Conservation (phyloP, 64 coral and sea anemone species). For the Platygyra sinensis region DNA sequence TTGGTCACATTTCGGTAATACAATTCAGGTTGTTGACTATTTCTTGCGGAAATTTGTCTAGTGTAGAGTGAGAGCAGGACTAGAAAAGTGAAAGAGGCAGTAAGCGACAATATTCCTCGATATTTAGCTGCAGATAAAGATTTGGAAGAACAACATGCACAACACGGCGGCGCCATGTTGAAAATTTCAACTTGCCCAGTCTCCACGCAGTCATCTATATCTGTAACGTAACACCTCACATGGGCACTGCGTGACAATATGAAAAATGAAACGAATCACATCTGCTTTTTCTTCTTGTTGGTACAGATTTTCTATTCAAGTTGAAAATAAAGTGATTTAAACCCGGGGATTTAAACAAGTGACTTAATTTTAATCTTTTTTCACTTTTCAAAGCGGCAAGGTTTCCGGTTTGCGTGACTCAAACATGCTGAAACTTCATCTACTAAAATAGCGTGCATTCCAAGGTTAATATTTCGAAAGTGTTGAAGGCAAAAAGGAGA, state of each 20-base stretch:
- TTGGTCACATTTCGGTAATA: conserved; percentile 41
- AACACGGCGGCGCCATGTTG: neutral
- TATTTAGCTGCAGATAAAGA: too few relatives aligned
- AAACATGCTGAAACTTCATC: neutral
- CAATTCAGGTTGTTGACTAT: neutral
- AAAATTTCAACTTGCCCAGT: neutral
- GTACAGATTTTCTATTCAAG: too few relatives aligned
- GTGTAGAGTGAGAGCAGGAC: neutral
- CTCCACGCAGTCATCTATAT: neutral
- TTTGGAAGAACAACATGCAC: neutral
- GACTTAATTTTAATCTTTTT: too few relatives aligned
- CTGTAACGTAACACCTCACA: neutral
- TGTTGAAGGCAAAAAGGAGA: conserved; percentile 10
- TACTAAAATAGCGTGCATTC: neutral
- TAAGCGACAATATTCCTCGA: too few relatives aligned
- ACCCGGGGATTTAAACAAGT: too few relatives aligned
- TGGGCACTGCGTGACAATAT: neutral
- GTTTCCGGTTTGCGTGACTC: conserved; percentile 7
- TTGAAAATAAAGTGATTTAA: too few relatives aligned
- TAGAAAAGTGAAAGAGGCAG: neutral
- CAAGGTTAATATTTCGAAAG: neutral
- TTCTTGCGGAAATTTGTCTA: neutral
- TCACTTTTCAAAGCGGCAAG: neutral
- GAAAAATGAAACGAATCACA: neutral
- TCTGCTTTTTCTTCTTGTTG: neutral